Percentiles rank a stretch among this genome's conserved stretches.
Evolutionary conservation across 2,797 vertebrate species (phyloP).

Genomic region (Alauda arvensis): DNA sequence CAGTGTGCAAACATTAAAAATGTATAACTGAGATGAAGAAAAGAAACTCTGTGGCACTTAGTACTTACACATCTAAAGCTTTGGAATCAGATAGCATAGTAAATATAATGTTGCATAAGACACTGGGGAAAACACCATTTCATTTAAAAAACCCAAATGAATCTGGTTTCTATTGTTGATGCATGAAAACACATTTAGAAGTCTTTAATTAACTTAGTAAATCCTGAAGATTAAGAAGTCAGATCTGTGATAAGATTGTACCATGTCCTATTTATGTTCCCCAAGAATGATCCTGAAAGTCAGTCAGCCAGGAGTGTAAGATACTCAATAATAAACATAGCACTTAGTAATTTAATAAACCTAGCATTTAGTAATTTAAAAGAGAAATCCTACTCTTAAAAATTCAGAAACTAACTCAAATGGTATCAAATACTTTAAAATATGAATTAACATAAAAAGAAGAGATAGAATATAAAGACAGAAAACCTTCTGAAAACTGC

Average conservation of each 20-base stretch:
- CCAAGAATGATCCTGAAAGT: background rate
- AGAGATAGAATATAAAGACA: background rate
- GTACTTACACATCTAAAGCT: background rate
- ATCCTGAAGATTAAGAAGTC: background rate
- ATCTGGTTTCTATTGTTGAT: background rate
- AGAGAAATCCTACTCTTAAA: background rate
- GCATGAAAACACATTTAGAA: background rate
- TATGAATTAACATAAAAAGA: background rate
- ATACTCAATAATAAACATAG: background rate
- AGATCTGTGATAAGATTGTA: background rate
- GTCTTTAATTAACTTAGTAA: background rate
- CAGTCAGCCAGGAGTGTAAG: background rate
- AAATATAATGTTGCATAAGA: background rate
- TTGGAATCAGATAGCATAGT: background rate
- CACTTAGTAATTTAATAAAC: too few species aligned
- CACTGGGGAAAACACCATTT: background rate
- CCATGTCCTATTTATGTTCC: background rate
- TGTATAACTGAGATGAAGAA: background rate
- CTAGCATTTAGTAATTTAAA: background rate
- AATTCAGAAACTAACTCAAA: background rate
- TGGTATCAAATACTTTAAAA: background rate
- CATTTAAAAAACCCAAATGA: background rate
- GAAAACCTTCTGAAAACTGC: constrained; percentile 89
- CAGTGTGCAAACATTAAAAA: background rate
- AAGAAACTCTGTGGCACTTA: background rate